Evolutionary conservation across 2,113 vertebrate species (phyloP).

Genomic region (Dolichotis patagonum): DNA sequence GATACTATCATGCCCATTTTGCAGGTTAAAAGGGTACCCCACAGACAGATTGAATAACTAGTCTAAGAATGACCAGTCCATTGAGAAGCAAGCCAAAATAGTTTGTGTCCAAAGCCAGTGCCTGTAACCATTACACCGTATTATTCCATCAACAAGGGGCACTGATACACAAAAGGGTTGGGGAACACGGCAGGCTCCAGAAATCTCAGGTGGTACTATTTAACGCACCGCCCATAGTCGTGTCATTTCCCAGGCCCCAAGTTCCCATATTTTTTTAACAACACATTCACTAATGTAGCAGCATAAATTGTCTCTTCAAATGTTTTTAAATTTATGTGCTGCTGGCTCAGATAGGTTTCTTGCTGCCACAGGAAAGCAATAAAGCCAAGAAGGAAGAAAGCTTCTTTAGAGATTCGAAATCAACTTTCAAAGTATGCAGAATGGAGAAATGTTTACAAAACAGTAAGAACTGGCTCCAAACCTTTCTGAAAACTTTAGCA

Average conservation of each 20-base stretch:
- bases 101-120: neutral
- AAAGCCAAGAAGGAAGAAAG: constrained; percentile 54
- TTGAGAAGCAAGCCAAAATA: neutral
- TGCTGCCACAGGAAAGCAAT: constrained; percentile 59
- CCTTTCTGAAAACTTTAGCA: constrained; percentile 70
- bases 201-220: constrained; percentile 5
- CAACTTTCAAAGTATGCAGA: constrained; percentile 64
- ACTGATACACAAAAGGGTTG: neutral
- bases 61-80: neutral
- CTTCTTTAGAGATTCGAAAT: constrained; percentile 66
- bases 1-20: neutral
- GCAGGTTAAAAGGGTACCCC: neutral
- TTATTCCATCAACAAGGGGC: neutral
- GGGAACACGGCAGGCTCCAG: neutral
- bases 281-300: constrained; percentile 50
- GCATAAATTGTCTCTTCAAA: constrained; percentile 45
- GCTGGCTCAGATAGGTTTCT: constrained; percentile 55
- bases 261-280: constrained; percentile 41
- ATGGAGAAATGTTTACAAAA: constrained; percentile 65
- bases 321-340: constrained; percentile 45
- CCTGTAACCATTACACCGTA: neutral
- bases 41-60: neutral
- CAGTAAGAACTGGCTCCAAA: constrained; percentile 74
- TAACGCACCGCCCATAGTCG: neutral
- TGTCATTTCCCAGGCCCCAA: neutral